These are phyloP conservation scores for Chlorodrepanis virens DNA, from an alignment of 2,113 vertebrate species.

Conservation along the genomic window DNA sequence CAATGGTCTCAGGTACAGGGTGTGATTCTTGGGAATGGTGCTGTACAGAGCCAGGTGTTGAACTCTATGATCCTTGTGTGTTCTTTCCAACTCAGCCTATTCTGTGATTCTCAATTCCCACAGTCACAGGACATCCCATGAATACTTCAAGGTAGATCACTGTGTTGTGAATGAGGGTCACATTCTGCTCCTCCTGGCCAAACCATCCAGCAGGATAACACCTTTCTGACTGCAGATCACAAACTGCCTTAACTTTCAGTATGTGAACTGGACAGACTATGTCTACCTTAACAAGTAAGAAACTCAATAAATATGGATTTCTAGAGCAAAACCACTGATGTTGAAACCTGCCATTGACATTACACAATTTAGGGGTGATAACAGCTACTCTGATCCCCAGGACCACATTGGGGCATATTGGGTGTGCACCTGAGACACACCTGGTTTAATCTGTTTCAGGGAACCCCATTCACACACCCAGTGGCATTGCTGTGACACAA, in stretches of 20 bases:
- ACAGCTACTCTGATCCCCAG: neutral
- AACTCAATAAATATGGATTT: neutral
- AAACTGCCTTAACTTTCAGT: neutral
- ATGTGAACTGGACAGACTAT: neutral
- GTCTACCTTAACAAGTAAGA: neutral
- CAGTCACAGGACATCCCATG: neutral
- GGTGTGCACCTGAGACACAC: neutral
- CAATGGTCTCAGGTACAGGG: accelerated
- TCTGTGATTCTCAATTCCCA: accelerated
- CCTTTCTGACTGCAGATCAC: neutral
- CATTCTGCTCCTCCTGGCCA: neutral
- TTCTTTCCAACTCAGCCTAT: neutral
- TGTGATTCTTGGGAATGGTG: neutral
- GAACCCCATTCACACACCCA: neutral
- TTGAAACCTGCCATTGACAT: neutral
- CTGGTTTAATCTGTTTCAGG: neutral
- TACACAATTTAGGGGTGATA: neutral
- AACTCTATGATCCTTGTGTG: neutral
- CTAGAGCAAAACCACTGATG: neutral
- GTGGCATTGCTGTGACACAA: neutral
- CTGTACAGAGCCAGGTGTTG: neutral
- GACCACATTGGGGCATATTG: accelerated
- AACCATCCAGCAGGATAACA: neutral
- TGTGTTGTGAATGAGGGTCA: neutral
- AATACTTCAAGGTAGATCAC: neutral